These are phyloP conservation scores for Stenolophus ochropezus DNA, from an alignment of 2,888 invertebrate genomes.

Conservation along the genomic window DNA sequence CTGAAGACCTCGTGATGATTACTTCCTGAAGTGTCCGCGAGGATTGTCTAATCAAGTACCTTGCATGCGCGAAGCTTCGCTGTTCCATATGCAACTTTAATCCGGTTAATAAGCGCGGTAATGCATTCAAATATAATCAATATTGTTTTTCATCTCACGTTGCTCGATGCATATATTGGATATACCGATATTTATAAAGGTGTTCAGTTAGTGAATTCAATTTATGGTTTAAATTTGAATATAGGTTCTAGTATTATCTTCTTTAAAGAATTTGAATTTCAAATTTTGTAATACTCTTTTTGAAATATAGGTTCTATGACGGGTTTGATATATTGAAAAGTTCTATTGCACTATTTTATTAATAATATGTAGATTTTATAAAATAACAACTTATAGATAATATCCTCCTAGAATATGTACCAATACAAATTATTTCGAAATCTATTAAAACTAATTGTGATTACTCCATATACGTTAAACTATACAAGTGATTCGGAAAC, in stretches of 20 bases:
- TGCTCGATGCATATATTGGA: background rate
- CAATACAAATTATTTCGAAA: too few relatives aligned
- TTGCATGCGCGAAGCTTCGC: background rate
- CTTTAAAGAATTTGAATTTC: background rate
- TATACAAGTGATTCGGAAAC: too few relatives aligned
- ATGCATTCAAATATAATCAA: background rate
- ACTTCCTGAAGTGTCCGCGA: conserved; percentile 3
- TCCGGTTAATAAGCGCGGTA: background rate
- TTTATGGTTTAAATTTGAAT: background rate
- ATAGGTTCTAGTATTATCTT: background rate
- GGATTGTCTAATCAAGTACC: conserved; percentile 30
- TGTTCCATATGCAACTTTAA: background rate
- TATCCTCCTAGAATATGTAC: too few relatives aligned
- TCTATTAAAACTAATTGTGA: too few relatives aligned
- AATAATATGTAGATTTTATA: too few relatives aligned
- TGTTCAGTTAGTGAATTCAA: background rate
- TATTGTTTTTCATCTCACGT: background rate
- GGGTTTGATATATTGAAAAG: background rate
- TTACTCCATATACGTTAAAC: too few relatives aligned
- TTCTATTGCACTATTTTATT: background rate
- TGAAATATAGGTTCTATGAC: background rate
- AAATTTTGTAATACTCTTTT: background rate
- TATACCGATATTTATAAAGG: background rate
- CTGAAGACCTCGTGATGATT: conserved; percentile 1
- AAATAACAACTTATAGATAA: too few relatives aligned